Conservation (phyloP, 2,888 invertebrate species). For the Yponomeuta sedellus region DNA sequence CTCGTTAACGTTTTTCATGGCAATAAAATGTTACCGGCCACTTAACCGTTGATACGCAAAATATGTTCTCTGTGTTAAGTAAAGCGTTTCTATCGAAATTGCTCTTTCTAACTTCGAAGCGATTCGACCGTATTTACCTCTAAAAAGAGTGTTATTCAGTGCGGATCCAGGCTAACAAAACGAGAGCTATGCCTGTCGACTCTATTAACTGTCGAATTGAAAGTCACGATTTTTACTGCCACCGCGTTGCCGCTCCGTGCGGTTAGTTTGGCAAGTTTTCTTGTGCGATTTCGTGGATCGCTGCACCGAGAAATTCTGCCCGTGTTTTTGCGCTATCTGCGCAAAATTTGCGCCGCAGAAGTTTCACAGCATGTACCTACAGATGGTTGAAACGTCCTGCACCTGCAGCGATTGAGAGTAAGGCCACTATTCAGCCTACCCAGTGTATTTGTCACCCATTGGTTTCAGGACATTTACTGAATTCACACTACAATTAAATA, state of each 20-base stretch:
- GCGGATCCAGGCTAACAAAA: neutral
- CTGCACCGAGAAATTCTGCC: conserved; percentile 26
- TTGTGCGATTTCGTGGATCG: conserved; percentile 37
- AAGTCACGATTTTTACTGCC: conserved; percentile 22
- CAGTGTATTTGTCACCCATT: too few relatives aligned
- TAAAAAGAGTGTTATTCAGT: neutral
- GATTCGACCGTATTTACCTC: neutral
- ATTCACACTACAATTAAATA: too few relatives aligned
- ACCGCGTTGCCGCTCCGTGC: conserved; percentile 21
- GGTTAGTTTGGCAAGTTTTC: conserved; percentile 18
- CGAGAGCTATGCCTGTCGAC: conserved; percentile 7
- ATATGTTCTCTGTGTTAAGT: neutral
- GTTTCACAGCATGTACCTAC: neutral
- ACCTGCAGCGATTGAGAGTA: too few relatives aligned
- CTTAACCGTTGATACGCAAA: neutral
- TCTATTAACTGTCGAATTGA: conserved; percentile 17
- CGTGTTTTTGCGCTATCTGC: neutral
- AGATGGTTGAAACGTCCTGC: too few relatives aligned
- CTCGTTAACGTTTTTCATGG: conserved; percentile 9
- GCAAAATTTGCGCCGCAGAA: neutral
- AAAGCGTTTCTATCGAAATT: neutral
- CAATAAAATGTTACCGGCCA: neutral
- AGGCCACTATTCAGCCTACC: too few relatives aligned
- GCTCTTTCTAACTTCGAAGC: neutral
- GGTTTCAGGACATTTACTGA: too few relatives aligned